Evolutionary conservation across 2,888 invertebrate species (phyloP), one percentile per base, ranked within the genome.

Genomic region (Trissolcus brochymenae): DNA sequence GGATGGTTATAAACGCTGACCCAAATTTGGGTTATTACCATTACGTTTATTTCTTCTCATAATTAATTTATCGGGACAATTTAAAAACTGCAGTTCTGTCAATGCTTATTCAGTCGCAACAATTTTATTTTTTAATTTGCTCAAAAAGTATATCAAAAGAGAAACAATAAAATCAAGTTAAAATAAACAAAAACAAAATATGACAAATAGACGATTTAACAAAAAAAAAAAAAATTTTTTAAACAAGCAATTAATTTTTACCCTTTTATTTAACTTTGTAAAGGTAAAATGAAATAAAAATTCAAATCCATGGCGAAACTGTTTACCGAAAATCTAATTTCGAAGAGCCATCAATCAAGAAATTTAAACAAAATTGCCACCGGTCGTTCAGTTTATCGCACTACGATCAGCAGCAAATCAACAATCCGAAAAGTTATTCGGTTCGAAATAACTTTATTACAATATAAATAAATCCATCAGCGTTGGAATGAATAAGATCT

Each of bases 1-100:
- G 43, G 59, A 21, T 13, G 11, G 35, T 49, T 60, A 60, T 60
- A 60, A 60, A 60, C 21, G 51, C 35, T 61, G 51, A 61, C 51
- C 51, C 61, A 61, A 19, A 51, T 51, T 51, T 61, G 17, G 61
- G 35, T 40, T 25, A 60, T 49, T 49, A 60, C 25, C 59, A n/a
- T 60, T 60, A 29, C 17, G 59, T 49, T 57, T 35, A 35, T 35
- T 35, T 2, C 35, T 35, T 6, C 7, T 35, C 16, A 35, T 35
- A 35, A 35, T 54, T 54, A 54, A 54, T 54, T 25, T 35, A 16
- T 35, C 29, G 35, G 7, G 35, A 35, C 35, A 54, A 54, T 35
- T 35, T 35, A 7, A 35, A 35, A 35, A 11, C 9, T 35, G 35
- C 35, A 35, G 35, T 35, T 35, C 35, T 9, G 35, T 11, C 35